These are phyloP conservation scores for Danionella dracula DNA, from an alignment of 2,797 vertebrate species.

Conservation along the genomic window DNA sequence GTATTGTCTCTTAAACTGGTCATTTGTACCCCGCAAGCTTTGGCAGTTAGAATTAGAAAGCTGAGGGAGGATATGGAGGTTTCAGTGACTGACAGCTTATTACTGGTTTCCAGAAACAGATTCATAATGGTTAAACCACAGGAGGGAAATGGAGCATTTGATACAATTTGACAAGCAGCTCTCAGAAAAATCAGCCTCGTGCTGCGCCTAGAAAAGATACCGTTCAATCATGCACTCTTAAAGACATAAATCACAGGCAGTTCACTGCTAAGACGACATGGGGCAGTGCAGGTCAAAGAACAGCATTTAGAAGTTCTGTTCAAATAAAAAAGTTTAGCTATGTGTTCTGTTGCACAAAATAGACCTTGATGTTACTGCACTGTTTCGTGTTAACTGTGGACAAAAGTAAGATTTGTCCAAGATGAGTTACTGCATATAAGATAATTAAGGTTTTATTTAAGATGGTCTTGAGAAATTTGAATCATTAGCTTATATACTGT, in stretches of 20 bases:
- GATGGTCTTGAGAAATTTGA: no score
- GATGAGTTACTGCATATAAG: no score
- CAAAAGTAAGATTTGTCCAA: background rate
- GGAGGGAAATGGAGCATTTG: background rate
- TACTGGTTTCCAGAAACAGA: slow-evolving; percentile 21
- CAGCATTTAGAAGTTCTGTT: background rate
- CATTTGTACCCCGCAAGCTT: slow-evolving; percentile 31
- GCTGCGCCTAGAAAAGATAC: background rate
- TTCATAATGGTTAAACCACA: background rate
- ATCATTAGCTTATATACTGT: no score
- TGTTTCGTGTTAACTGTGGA: background rate
- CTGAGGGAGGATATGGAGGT: slow-evolving; percentile 8
- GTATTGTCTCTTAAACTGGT: slow-evolving; percentile 44
- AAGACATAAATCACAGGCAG: background rate
- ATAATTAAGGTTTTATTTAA: no score
- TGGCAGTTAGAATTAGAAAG: slow-evolving; percentile 13
- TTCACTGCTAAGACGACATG: slow-evolving; percentile 2
- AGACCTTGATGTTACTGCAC: background rate
- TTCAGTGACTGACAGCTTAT: slow-evolving; percentile 17
- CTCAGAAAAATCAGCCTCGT: background rate
- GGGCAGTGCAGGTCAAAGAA: slow-evolving; percentile 13
- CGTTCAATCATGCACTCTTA: background rate
- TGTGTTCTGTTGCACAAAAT: no score
- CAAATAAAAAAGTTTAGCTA: no score
- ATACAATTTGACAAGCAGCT: slow-evolving; percentile 24